Evolutionary conservation across 2,797 vertebrate species (phyloP).

Genomic region (Mareca strepera): DNA sequence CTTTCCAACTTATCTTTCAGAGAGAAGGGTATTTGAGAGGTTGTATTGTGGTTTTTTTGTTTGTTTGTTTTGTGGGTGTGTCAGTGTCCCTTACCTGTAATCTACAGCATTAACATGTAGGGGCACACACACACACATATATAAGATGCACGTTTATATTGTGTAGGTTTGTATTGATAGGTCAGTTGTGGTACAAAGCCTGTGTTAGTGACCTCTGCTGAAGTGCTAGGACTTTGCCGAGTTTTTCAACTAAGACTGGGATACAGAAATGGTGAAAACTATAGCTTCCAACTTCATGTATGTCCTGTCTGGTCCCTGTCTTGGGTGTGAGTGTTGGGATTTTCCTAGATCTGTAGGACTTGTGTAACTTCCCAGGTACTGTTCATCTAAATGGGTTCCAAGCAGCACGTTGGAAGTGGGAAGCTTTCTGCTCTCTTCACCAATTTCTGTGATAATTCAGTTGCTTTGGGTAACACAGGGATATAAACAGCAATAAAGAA

Average conservation of each 20-base stretch:
- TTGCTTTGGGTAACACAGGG: not conserved
- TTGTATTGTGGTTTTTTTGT: not conserved
- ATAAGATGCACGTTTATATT: not conserved
- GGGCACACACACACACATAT: not conserved
- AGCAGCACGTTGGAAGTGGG: not conserved
- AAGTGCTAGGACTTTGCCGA: not conserved
- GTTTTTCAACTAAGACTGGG: not conserved
- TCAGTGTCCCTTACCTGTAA: not conserved
- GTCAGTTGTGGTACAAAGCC: not conserved
- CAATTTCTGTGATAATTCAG: not conserved
- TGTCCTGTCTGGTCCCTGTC: not conserved
- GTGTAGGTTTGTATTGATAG: fast-evolving
- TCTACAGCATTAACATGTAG: fast-evolving
- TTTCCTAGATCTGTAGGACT: not conserved
- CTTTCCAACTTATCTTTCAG: not conserved
- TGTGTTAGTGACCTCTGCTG: not conserved
- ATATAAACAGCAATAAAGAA: not conserved
- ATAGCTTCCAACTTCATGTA: not conserved
- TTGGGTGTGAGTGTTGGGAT: not conserved
- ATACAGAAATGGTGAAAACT: not conserved
- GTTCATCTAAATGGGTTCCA: not conserved
- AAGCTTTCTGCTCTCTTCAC: not conserved
- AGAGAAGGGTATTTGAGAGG: not conserved
- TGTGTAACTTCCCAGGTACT: not conserved
- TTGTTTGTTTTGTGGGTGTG: not conserved